Conservation (phyloP, 1,140 invertebrate species). For the Drosophila nasuta region DNA sequence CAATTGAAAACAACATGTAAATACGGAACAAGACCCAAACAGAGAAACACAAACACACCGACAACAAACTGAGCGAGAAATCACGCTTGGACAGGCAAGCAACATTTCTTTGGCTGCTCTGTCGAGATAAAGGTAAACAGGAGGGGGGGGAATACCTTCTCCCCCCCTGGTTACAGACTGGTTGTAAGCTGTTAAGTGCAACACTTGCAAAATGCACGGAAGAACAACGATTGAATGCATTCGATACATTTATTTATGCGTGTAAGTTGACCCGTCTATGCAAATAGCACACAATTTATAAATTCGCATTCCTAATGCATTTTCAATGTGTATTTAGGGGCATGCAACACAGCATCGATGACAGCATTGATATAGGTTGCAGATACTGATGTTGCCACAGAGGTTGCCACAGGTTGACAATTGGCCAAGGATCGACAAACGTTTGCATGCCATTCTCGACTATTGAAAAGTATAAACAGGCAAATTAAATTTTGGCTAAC, state of each 20-base stretch:
- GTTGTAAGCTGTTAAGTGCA: constrained; percentile 25
- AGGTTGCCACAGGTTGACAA: constrained; percentile 43
- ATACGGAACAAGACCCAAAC: constrained; percentile 21
- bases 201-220: constrained; percentile 25
- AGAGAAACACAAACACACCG: neutral
- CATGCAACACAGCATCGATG: neutral
- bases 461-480: constrained; percentile 69
- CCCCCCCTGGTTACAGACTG: neutral
- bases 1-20: constrained; percentile 47
- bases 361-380: neutral
- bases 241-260: constrained; percentile 50
- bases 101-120: constrained; percentile 40
- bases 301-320: constrained; percentile 48
- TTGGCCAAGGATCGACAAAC: constrained; percentile 50
- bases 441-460: constrained; percentile 51
- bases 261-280: constrained; percentile 10
- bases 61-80: constrained; percentile 30
- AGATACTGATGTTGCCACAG: too few relatives aligned
- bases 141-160: neutral
- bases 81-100: neutral
- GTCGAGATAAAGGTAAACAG: constrained; percentile 53
- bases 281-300: constrained; percentile 34
- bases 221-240: constrained; percentile 34
- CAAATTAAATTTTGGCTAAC: constrained; percentile 66
- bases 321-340: constrained; percentile 37